Evolutionary conservation across 2,888 invertebrate genomes (phyloP).

Genomic region (Cryptocephalus moraei): DNA sequence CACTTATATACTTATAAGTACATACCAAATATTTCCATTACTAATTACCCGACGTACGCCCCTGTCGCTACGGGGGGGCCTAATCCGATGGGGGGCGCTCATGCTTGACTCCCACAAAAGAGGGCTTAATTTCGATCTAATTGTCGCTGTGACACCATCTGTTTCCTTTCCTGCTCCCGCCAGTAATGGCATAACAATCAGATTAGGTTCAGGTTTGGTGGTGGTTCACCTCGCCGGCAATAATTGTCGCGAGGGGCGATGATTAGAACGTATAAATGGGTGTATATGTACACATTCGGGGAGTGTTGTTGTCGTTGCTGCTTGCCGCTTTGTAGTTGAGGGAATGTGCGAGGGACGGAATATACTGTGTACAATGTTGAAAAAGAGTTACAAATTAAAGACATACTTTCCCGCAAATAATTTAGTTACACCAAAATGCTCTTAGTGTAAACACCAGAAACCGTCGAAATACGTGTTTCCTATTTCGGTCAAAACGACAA

Average conservation of each 20-base stretch:
- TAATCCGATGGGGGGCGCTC: slow-evolving; percentile 28
- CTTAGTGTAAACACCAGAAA: too few relatives aligned
- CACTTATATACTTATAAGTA: too few relatives aligned
- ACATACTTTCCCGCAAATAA: too few relatives aligned
- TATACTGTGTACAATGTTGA: too few relatives aligned
- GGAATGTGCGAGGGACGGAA: too few relatives aligned
- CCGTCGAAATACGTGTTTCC: too few relatives aligned
- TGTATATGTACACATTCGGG: neutral
- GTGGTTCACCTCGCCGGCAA: too few relatives aligned
- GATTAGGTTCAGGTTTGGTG: slow-evolving; percentile 23
- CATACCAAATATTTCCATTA: slow-evolving; percentile 6
- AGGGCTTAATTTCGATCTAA: slow-evolving; percentile 40
- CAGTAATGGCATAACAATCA: slow-evolving; percentile 25
- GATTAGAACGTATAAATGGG: neutral
- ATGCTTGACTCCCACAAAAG: slow-evolving; percentile 37
- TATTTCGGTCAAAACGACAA: too few relatives aligned
- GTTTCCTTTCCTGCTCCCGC: slow-evolving; percentile 35
- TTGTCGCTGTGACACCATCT: slow-evolving; percentile 41
- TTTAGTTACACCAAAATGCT: too few relatives aligned
- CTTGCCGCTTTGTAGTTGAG: too few relatives aligned
- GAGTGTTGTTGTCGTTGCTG: too few relatives aligned
- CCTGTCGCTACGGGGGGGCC: slow-evolving; percentile 7
- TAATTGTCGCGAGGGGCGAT: neutral
- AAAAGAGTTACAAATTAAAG: too few relatives aligned
- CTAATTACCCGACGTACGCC: neutral